These are phyloP conservation scores for Nipponia nippon DNA, from an alignment of 2,113 vertebrate species.

Conservation along the genomic window DNA sequence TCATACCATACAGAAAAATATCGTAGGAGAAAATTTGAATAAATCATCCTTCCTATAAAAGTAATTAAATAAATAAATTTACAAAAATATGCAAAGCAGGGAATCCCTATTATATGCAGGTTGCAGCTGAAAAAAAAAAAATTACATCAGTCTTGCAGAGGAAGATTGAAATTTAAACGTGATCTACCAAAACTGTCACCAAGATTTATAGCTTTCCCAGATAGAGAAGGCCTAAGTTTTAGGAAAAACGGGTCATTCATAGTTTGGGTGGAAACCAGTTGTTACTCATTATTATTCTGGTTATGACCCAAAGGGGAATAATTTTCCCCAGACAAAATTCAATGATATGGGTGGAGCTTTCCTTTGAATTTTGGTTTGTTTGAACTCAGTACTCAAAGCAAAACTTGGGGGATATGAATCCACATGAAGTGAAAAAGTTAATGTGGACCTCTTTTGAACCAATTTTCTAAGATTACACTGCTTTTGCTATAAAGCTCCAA, in stretches of 20 bases:
- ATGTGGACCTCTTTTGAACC: background rate
- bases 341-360: slow-evolving; percentile 11
- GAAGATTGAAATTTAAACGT: background rate
- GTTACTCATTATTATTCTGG: slow-evolving; percentile 34
- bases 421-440: background rate
- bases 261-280: slow-evolving; percentile 30
- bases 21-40: background rate
- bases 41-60: background rate
- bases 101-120: background rate
- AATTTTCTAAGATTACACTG: background rate
- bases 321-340: background rate
- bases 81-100: background rate
- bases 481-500: background rate
- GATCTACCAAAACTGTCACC: background rate
- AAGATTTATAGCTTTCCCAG: background rate
- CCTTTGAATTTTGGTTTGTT: slow-evolving; percentile 25
- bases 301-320: slow-evolving; percentile 27
- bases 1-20: background rate
- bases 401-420: background rate
- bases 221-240: background rate
- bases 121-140: background rate
- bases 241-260: background rate
- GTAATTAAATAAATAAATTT: background rate
- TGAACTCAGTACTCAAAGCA: slow-evolving; percentile 12
- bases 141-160: background rate